A percentile compares a stretch with the other conserved stretches of the same genome.
Evolutionary conservation across 2,888 invertebrate genomes (phyloP).

Genomic region (Emmelina monodactyla): DNA sequence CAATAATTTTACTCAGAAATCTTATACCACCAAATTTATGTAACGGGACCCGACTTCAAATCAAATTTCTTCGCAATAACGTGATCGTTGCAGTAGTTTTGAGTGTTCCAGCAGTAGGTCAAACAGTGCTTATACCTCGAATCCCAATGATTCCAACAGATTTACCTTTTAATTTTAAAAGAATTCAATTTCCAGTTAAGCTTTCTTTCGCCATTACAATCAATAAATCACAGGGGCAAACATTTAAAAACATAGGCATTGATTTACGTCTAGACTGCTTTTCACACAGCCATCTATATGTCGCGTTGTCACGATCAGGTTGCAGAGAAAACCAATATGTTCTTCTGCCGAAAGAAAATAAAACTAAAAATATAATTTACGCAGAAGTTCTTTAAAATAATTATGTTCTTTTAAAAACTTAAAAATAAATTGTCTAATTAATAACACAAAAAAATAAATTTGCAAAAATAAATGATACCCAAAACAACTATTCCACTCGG

Average conservation of each 20-base stretch:
- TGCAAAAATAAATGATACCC: no score
- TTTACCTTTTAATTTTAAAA: slow-evolving; percentile 16
- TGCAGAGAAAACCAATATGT: slow-evolving; percentile 3
- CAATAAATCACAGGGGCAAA: slow-evolving; percentile 14
- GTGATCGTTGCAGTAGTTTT: slow-evolving; percentile 15
- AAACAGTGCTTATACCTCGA: slow-evolving; percentile 15
- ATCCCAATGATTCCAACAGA: slow-evolving; percentile 16
- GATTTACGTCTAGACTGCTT: slow-evolving; percentile 14
- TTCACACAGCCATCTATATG: slow-evolving; percentile 13
- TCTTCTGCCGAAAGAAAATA: slow-evolving; percentile 4
- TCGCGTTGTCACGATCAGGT: slow-evolving; percentile 9
- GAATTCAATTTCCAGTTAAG: slow-evolving; percentile 13
- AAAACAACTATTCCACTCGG: no score
- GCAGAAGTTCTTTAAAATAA: slow-evolving; percentile 5
- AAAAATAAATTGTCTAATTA: no score
- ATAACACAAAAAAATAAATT: no score
- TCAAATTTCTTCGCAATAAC: slow-evolving; percentile 13
- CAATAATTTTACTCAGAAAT: slow-evolving; percentile 13
- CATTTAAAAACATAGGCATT: slow-evolving; percentile 12
- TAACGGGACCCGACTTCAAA: slow-evolving; percentile 13
- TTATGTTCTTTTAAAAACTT: slow-evolving; percentile 2
- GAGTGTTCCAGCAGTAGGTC: slow-evolving; percentile 13
- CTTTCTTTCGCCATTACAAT: slow-evolving; percentile 11
- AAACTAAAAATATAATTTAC: slow-evolving; percentile 4
- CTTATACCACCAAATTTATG: slow-evolving; percentile 13